A percentile compares a stretch with the other conserved stretches of the same genome.
Conservation (phyloP, 2,888 invertebrate genomes). For the Eupelmus urozonus region DNA sequence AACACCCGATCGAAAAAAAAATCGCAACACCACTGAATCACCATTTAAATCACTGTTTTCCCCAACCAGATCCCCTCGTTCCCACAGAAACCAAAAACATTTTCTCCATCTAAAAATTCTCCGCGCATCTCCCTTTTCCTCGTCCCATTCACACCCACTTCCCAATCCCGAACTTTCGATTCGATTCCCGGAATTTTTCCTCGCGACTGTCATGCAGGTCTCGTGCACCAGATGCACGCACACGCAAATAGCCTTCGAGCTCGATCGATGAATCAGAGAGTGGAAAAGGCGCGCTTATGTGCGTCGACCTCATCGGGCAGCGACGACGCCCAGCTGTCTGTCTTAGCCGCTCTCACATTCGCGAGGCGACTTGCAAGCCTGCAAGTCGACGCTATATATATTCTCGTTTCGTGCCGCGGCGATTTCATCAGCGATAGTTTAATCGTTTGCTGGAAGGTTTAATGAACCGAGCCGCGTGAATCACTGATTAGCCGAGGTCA, state of each 20-base stretch:
- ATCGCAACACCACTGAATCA: no score
- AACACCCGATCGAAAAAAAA: no score
- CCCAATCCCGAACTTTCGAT: neutral
- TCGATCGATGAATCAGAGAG: conserved; percentile 32
- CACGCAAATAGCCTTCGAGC: conserved; percentile 44
- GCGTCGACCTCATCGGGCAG: conserved; percentile 22
- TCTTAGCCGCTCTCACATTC: neutral
- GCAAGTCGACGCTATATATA: no score
- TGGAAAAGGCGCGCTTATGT: conserved; percentile 4
- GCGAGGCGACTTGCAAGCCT: neutral
- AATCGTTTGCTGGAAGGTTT: conserved; percentile 5
- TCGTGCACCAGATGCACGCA: conserved; percentile 35
- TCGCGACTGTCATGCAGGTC: conserved; percentile 22
- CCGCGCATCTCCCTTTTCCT: neutral
- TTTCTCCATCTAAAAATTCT: neutral
- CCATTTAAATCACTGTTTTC: no score
- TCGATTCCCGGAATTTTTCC: conserved; percentile 40
- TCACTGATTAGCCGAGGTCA: conserved; percentile 17
- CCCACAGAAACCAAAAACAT: no score
- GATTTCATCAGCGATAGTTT: no score
- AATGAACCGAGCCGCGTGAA: neutral
- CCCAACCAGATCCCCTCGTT: no score
- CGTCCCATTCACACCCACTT: no score
- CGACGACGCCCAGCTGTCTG: conserved; percentile 52
- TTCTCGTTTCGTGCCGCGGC: neutral